Evolutionary conservation across 2,797 vertebrate genomes (phyloP).

Genomic region (Sternotherus odoratus): DNA sequence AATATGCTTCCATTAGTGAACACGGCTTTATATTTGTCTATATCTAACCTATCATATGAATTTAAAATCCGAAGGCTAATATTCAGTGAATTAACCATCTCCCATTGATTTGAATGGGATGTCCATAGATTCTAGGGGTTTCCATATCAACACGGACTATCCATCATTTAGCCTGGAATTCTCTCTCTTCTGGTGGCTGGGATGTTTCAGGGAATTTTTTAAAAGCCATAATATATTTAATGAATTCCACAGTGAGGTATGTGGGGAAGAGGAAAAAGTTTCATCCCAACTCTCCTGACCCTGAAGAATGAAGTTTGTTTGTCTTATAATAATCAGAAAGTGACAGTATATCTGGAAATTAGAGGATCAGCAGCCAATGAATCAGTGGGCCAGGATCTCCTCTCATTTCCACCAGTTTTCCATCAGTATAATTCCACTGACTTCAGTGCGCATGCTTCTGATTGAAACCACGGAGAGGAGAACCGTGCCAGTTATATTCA

Average conservation of each 20-base stretch:
- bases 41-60: background rate
- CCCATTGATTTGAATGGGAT: background rate
- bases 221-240: background rate
- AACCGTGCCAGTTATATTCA: background rate
- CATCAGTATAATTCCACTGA: background rate
- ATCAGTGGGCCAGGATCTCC: background rate
- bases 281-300: background rate
- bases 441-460: background rate
- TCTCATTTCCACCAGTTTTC: background rate
- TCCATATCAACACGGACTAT: background rate
- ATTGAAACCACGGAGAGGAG: background rate
- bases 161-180: background rate
- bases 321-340: background rate
- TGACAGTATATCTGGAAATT: background rate
- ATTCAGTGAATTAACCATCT: background rate
- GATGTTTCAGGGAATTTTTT: background rate
- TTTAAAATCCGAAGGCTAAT: background rate
- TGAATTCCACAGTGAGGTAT: background rate
- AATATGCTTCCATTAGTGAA: fast-evolving
- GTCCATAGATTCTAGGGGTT: background rate
- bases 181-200: background rate
- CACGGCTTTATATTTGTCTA: background rate
- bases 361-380: background rate
- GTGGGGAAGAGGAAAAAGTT: background rate
- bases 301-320: background rate